These are phyloP conservation scores for human DNA, from an alignment of 2,113 vertebrate genomes.

Conservation along the genomic window DNA sequence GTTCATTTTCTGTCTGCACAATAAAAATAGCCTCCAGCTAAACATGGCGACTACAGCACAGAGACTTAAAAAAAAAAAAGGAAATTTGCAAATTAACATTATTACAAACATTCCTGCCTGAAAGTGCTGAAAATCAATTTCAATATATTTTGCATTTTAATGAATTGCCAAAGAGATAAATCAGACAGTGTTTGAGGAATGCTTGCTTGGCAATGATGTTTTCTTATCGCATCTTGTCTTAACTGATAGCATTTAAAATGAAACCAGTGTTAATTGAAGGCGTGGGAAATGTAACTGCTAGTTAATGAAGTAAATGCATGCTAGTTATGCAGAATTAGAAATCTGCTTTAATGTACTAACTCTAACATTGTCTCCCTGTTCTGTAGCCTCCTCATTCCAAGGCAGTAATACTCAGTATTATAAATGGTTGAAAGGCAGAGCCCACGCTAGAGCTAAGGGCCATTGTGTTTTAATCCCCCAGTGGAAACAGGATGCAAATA, in stretches of 20 bases:
- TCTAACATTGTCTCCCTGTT: neutral
- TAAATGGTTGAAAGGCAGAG: neutral
- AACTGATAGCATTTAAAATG: constrained; percentile 81
- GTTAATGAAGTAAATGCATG: constrained; percentile 79
- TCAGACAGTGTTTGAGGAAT: constrained; percentile 80
- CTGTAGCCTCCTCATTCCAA: neutral
- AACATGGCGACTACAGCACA: constrained; percentile 80
- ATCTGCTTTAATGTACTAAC: constrained; percentile 43
- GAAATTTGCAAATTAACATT: constrained; percentile 87
- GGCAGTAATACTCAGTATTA: neutral
- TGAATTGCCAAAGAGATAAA: constrained; percentile 84
- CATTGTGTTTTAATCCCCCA: neutral
- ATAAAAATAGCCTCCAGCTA: constrained; percentile 88
- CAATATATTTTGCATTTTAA: constrained; percentile 88
- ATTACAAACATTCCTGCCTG: constrained; percentile 85
- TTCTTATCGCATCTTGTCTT: constrained; percentile 80
- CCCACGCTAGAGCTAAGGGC: neutral
- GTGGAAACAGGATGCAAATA: constrained; percentile 22
- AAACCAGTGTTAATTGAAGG: constrained; percentile 84
- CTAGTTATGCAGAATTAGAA: constrained; percentile 63
- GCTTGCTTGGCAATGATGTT: constrained; percentile 77
- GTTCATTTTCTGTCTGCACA: constrained; percentile 88
- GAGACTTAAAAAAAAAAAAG: constrained; percentile 71
- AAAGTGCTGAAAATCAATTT: constrained; percentile 88
- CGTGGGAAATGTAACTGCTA: constrained; percentile 74